These are phyloP conservation scores for Circaetus gallicus DNA, from an alignment of 2,113 vertebrate genomes.

Conservation along the genomic window DNA sequence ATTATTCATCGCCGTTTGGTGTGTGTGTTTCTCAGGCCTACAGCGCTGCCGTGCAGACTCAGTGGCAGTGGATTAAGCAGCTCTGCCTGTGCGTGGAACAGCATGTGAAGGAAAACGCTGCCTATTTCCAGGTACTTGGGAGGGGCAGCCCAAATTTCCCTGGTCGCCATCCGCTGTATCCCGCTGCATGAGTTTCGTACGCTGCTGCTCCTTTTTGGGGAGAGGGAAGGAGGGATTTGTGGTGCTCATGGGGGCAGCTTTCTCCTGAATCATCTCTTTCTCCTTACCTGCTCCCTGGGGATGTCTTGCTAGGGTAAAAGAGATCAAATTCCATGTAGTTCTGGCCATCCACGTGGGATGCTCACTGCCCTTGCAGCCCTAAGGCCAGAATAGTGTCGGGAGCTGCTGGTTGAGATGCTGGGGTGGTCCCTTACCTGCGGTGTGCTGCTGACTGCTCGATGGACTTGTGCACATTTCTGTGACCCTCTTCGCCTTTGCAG, in stretches of 20 bases:
- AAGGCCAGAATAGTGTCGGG: rapidly evolving
- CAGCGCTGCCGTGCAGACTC: slow-evolving; percentile 90
- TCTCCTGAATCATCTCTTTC: not conserved
- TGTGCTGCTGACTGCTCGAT: not conserved
- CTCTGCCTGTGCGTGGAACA: slow-evolving; percentile 93
- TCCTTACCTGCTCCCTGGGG: not conserved
- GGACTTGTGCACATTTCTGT: rapidly evolving
- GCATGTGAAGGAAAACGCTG: slow-evolving; percentile 90
- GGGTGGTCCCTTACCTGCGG: not conserved
- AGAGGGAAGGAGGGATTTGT: not conserved
- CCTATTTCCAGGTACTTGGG: slow-evolving; percentile 88
- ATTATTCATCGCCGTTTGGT: rapidly evolving
- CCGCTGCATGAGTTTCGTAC: rapidly evolving
- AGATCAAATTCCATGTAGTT: not conserved
- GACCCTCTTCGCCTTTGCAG: slow-evolving; percentile 62
- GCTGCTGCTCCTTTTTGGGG: not conserved
- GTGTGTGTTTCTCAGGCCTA: slow-evolving; percentile 80
- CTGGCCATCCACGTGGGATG: rapidly evolving
- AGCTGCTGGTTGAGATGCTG: not conserved
- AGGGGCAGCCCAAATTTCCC: not conserved
- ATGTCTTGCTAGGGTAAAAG: not conserved
- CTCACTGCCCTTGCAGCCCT: not conserved
- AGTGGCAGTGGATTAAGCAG: slow-evolving; percentile 95
- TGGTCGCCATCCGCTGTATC: rapidly evolving
- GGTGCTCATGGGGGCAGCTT: not conserved